Evolutionary conservation across 2,113 vertebrate genomes (phyloP).

Genomic region (Beaufortia kweichowensis): DNA sequence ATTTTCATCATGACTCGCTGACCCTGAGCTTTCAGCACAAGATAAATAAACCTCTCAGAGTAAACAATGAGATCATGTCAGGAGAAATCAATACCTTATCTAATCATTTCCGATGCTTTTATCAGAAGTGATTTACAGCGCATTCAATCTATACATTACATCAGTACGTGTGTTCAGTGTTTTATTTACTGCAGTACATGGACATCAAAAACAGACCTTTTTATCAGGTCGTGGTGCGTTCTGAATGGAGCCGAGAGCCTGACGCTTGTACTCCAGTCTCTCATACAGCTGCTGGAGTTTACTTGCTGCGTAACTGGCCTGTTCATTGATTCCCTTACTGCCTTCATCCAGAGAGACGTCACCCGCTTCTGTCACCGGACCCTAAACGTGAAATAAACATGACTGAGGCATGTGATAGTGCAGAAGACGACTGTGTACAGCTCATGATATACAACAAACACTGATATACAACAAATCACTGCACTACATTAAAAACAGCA

Average conservation of each 20-base stretch:
- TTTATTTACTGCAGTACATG: too few species aligned
- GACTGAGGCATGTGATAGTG: too few species aligned
- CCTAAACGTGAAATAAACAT: slow-evolving; percentile 63
- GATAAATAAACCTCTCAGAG: too few species aligned
- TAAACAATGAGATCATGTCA: too few species aligned
- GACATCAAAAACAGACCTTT: slow-evolving; percentile 74
- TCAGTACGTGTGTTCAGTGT: too few species aligned
- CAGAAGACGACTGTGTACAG: too few species aligned
- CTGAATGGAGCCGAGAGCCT: slow-evolving; percentile 92
- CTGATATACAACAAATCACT: too few species aligned
- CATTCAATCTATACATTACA: too few species aligned
- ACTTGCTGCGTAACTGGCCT: slow-evolving; percentile 90
- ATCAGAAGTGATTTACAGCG: too few species aligned
- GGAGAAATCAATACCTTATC: neutral
- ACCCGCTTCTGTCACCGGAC: slow-evolving; percentile 74
- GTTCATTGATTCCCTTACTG: slow-evolving; percentile 85
- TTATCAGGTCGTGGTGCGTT: slow-evolving; percentile 96
- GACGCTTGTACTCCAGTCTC: slow-evolving; percentile 95
- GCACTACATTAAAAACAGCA: too few species aligned
- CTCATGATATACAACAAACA: too few species aligned
- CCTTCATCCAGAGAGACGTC: slow-evolving; percentile 83
- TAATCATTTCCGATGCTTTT: neutral
- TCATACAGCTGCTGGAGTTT: slow-evolving; percentile 90
- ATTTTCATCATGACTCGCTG: slow-evolving; percentile 17
- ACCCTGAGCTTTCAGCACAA: neutral